Conservation (phyloP, 1,140 invertebrate species). For the Phortica variegata region DNA sequence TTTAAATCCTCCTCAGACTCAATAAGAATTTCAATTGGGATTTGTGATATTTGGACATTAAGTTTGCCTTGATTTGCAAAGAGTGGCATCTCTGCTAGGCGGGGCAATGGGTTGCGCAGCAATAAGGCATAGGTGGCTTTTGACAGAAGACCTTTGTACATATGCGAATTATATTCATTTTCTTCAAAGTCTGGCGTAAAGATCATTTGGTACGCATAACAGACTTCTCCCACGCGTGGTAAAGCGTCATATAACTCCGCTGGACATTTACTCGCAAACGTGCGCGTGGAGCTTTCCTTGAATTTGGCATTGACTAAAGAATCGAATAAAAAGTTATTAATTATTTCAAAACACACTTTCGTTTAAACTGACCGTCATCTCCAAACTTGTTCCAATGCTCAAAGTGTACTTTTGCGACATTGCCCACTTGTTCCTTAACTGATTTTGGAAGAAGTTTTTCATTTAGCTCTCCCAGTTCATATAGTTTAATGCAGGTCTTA, state of each 20-base stretch:
- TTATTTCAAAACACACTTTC: too few relatives aligned
- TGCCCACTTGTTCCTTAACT: slow-evolving; percentile 59
- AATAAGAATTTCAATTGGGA: slow-evolving; percentile 61
- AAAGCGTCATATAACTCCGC: slow-evolving; percentile 28
- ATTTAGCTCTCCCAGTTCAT: slow-evolving; percentile 74
- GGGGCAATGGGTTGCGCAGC: slow-evolving; percentile 61
- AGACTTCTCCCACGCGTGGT: slow-evolving; percentile 28
- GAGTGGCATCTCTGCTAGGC: slow-evolving; percentile 75
- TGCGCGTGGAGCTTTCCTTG: too few relatives aligned
- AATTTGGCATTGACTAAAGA: too few relatives aligned
- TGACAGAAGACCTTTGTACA: slow-evolving; percentile 50
- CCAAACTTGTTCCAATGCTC: slow-evolving; percentile 62
- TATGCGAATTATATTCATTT: slow-evolving; percentile 23
- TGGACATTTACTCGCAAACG: slow-evolving; percentile 18
- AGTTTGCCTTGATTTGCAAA: slow-evolving; percentile 83
- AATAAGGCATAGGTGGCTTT: slow-evolving; percentile 62
- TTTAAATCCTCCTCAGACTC: slow-evolving; percentile 58
- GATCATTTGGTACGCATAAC: slow-evolving; percentile 39
- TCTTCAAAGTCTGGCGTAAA: slow-evolving; percentile 28
- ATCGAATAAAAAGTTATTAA: too few relatives aligned
- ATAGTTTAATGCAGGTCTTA: slow-evolving; percentile 71
- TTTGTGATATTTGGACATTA: slow-evolving; percentile 61
- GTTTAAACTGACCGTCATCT: slow-evolving; percentile 42
- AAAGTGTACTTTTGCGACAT: slow-evolving; percentile 40
- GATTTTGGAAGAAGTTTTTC: slow-evolving; percentile 73